Conservation (phyloP, 2,888 invertebrate genomes). For the Dyspetes luteomarginatus region DNA sequence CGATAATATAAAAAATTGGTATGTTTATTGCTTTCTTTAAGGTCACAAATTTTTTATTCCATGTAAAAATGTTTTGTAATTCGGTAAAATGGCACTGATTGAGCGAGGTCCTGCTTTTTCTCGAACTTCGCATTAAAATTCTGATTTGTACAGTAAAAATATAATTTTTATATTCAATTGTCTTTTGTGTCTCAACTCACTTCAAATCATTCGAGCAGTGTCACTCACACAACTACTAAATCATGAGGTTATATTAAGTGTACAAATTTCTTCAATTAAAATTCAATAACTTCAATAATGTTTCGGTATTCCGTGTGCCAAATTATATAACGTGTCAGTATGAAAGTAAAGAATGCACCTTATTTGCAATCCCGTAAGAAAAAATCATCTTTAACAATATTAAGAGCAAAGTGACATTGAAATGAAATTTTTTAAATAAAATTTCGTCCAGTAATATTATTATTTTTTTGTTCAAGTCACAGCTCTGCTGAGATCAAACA, state of each 20-base stretch:
- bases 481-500: constrained; percentile 50
- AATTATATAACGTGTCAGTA: constrained; percentile 34
- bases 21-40: no score
- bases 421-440: not conserved
- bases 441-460: not conserved
- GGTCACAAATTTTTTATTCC: no score
- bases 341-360: constrained; percentile 54
- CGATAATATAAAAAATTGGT: no score
- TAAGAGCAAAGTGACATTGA: not conserved
- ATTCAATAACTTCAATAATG: not conserved
- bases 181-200: constrained; percentile 13
- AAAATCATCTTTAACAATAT: not conserved
- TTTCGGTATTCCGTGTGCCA: constrained; percentile 33
- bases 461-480: constrained; percentile 53
- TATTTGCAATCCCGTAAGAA: constrained; percentile 53
- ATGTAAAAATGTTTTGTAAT: no score
- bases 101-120: no score
- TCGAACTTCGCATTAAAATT: not conserved
- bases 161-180: not conserved
- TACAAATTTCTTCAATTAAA: not conserved
- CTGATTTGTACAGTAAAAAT: no score
- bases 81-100: no score
- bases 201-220: constrained; percentile 46
- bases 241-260: constrained; percentile 61
- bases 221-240: constrained; percentile 39